phyloP scores from a whole-genome alignment of 2,797 vertebrate species.

The Cheirogaleus major region DNA sequence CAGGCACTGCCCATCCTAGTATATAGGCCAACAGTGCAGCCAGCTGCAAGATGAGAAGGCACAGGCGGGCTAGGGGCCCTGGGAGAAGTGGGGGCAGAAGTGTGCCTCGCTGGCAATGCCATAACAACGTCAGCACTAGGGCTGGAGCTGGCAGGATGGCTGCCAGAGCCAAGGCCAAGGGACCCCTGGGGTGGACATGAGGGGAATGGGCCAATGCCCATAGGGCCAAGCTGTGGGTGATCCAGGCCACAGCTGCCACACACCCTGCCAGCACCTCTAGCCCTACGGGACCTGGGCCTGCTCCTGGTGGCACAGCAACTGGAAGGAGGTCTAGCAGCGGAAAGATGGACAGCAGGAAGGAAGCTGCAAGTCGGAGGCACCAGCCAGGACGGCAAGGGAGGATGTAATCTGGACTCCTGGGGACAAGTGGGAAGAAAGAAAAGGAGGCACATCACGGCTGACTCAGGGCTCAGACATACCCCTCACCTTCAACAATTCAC shows the following conservation, averaged over 20 bases:
- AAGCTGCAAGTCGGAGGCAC: slow-evolving; percentile 87
- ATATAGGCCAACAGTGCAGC: slow-evolving; percentile 88
- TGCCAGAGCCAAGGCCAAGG: slow-evolving; percentile 85
- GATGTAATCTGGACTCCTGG: slow-evolving; percentile 69
- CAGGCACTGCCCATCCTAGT: slow-evolving; percentile 87
- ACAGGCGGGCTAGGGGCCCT: slow-evolving; percentile 85
- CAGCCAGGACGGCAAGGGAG: slow-evolving; percentile 86
- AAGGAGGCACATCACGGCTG: slow-evolving; percentile 4
- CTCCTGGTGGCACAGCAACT: slow-evolving; percentile 83
- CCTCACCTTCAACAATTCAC: neutral
- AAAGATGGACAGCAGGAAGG: slow-evolving; percentile 86
- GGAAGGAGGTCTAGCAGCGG: slow-evolving; percentile 87
- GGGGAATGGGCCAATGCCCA: slow-evolving; percentile 85
- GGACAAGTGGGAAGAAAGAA: slow-evolving; percentile 62
- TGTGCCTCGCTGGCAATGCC: slow-evolving; percentile 82
- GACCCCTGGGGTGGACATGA: slow-evolving; percentile 87
- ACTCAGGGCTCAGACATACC: neutral
- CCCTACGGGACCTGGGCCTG: slow-evolving; percentile 85
- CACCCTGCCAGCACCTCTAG: slow-evolving; percentile 89
- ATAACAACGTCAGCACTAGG: slow-evolving; percentile 88
- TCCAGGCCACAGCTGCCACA: slow-evolving; percentile 90
- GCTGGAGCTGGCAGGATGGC: slow-evolving; percentile 89
- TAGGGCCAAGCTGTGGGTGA: slow-evolving; percentile 89
- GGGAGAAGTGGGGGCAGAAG: slow-evolving; percentile 81
- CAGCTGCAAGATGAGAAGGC: slow-evolving; percentile 86